phyloP scores from a whole-genome alignment of 2,888 invertebrate genomes.

The Diachrysia chrysitis region DNA sequence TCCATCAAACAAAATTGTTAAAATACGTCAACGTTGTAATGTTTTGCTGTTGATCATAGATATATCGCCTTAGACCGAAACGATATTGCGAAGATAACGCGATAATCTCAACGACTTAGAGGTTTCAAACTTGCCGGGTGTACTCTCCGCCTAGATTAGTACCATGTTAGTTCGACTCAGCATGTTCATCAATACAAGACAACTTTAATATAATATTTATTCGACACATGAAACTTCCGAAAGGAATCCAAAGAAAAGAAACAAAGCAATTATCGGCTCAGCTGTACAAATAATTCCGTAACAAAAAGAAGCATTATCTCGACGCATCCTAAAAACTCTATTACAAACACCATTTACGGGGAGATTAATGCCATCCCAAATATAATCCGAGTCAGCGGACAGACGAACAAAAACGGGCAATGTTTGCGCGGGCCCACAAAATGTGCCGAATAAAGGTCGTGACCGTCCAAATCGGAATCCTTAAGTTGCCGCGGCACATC shows the following conservation, averaged over 20 bases:
- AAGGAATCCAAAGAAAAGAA: constrained; percentile 5
- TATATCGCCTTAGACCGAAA: constrained; percentile 8
- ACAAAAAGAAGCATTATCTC: constrained; percentile 51
- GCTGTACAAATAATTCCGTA: constrained; percentile 32
- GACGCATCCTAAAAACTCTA: constrained; percentile 59
- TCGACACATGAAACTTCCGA: not conserved
- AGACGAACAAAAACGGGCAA: constrained; percentile 67
- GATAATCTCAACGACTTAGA: constrained; percentile 21
- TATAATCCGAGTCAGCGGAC: constrained; percentile 62
- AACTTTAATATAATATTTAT: not conserved
- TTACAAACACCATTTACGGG: constrained; percentile 60
- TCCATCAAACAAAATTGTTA: no score
- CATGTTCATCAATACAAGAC: not conserved
- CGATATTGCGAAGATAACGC: constrained; percentile 26
- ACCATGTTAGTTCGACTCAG: constrained; percentile 12
- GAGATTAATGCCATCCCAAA: constrained; percentile 62
- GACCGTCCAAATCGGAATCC: constrained; percentile 64
- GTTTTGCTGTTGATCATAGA: constrained; percentile 13
- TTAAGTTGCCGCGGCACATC: constrained; percentile 65
- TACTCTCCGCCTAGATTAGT: constrained; percentile 27
- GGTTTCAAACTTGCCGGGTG: constrained; percentile 33
- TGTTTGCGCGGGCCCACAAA: constrained; percentile 65
- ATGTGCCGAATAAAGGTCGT: constrained; percentile 66
- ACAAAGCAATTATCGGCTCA: constrained; percentile 41
- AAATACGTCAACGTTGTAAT: constrained; percentile 5